Percentiles rank a stretch among this genome's conserved stretches.
phyloP scores from a whole-genome alignment of 2,113 vertebrate species.

The Rhabdornis inornatus region DNA sequence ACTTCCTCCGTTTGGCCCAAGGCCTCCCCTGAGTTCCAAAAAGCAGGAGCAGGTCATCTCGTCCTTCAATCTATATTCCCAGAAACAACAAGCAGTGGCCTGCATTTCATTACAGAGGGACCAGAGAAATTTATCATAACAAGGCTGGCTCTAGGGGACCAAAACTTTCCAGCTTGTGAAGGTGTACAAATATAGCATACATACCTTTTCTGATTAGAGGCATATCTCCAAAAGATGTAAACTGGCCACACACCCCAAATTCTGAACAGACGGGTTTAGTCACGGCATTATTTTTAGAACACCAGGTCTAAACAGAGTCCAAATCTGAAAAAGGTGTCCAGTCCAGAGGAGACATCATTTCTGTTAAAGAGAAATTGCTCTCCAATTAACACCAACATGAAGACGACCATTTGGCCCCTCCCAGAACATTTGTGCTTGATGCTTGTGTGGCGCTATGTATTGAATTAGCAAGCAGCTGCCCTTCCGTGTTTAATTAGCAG shows the following conservation, averaged over 20 bases:
- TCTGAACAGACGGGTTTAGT: background rate
- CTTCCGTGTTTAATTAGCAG: background rate
- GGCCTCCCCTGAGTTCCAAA: background rate
- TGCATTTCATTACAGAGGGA: background rate
- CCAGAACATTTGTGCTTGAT: background rate
- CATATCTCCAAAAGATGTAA: background rate
- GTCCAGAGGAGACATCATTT: background rate
- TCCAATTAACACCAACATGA: background rate
- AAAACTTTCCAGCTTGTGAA: background rate
- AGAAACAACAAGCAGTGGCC: background rate
- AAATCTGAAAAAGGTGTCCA: background rate
- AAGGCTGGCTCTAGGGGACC: background rate
- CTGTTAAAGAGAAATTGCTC: background rate
- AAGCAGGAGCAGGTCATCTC: background rate
- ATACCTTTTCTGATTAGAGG: background rate
- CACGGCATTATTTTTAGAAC: background rate
- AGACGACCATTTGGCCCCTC: background rate
- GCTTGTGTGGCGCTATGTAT: background rate
- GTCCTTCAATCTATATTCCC: background rate
- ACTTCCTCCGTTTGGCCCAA: background rate
- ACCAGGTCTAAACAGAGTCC: background rate
- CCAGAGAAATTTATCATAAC: background rate
- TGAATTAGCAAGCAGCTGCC: background rate
- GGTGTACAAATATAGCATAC: fast-evolving
- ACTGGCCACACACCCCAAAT: background rate